Base-by-base conservation (phyloP, 2,797 vertebrate genomes). In the Microchirus variegatus region DNA sequence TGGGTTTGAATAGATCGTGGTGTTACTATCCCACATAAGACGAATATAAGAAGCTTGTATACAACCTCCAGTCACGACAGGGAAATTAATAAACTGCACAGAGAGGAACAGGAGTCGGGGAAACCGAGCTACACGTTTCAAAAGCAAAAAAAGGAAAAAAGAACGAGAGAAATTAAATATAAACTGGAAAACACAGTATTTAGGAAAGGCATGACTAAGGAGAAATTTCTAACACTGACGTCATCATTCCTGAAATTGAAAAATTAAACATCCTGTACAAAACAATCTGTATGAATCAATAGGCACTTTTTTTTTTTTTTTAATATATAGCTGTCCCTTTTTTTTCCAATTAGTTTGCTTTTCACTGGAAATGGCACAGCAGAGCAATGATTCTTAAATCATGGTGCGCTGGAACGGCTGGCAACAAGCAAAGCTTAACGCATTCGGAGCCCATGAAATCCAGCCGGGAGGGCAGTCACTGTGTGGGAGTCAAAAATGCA, bases 291-390 rank as follows among this genome's bases (percentile, higher is more conserved):
- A 84, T 90, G 83, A 83, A 85, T 90, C 83, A 83, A 85, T 90
- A 94, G 93, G 93, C 93, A 94, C 93, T 93, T 71, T 64, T 74
- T 59, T 63, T 53, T 77, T 59, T 73, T 59, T 64, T 56, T 76
- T 63, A 35, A 31, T 31, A 6, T 51, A 31, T 15, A 52, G 61
- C 71, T 64, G 84, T 80, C 85, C 74, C 84, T 87, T 82, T 48
- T 48, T 85, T 87, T 82, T 49, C 44, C 72, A 59, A 75, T 71
- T 76, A 41, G 12, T 61, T 63, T 66, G 78, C 45, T 77, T 75
- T 80, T 75, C 49, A 66, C 73, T 79, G 38, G 42, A 75, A 76
- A 83, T 90, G 88, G 89, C 84, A 90, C 82, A 72, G 82, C 73
- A 74, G 81, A 69, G 79, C 78, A 62, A 70, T 68, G 82, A 80